Base-by-base conservation (phyloP, 2,888 invertebrate genomes). In the Aplocera efformata region DNA sequence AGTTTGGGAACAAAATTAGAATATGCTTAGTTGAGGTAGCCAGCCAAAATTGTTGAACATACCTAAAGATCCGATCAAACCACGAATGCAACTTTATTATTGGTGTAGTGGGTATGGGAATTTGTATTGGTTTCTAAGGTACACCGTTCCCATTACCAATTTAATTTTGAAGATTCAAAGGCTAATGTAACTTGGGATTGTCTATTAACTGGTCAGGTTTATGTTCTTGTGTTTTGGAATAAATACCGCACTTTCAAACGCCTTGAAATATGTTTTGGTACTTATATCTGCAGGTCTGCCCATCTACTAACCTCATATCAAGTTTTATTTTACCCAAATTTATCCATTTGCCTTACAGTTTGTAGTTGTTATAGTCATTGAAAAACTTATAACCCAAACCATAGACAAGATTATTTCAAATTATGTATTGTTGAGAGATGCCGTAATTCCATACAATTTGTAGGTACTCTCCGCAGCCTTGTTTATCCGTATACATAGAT, bases 61-160 rank as follows among this genome's bases (percentile, higher is more conserved):
- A 50, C 47, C 40, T 51, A 42, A 42, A 26, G 25, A 7, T 33
- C 24, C 2, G 46, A 44, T 47, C 58, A 63, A 62, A 64, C 66
- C 66, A 67, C 56, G 59, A 48, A 53, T 58, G 56, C 58, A 46
- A 30, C 2, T 35, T 69, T 72, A 63, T 74, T 67, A 67, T 63
- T 75, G 84, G 84, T 83, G 83, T 85, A 85, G 84, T 58, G 84
- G 84, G 83, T 66, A 58, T 67, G 74, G 75, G 73, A 70, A n/a
- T n/a, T 68, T 64, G 63, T 67, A 64, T 70, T 67, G 66, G 65
- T 65, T 42, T 34, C 56, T 63, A 56, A 54, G 58, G 51, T 53
- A 59, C 57, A 73, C 62, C 65, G 72, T 79, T 69, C 70, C 43
- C 40, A 45, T 41, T 45, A 45, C 45, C 40, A 26, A 29, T 8